phyloP scores from a whole-genome alignment of 2,113 vertebrate genomes.

The Campylomormyrus tamandua region DNA sequence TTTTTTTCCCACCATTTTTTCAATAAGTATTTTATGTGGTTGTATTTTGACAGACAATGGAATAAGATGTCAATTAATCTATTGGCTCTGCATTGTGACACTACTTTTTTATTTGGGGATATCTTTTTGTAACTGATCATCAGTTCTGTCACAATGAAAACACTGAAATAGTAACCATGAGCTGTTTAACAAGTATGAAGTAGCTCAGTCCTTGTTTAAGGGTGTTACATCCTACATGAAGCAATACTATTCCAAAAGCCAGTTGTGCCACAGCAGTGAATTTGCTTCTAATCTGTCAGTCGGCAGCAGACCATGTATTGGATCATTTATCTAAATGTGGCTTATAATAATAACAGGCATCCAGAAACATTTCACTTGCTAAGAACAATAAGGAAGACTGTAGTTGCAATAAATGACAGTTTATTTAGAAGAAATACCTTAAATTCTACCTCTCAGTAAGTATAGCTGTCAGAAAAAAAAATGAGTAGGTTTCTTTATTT shows the following conservation, averaged over 20 bases:
- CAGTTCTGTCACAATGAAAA: background rate
- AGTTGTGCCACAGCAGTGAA: background rate
- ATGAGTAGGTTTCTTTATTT: background rate
- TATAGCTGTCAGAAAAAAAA: background rate
- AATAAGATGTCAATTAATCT: background rate
- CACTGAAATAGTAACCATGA: background rate
- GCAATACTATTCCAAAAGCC: background rate
- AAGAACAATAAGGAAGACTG: background rate
- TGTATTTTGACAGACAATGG: background rate
- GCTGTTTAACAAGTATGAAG: background rate
- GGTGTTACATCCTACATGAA: background rate
- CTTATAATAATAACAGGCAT: background rate
- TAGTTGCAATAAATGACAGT: background rate
- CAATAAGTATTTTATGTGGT: background rate
- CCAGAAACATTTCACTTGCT: slow-evolving; percentile 1
- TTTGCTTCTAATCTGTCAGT: background rate
- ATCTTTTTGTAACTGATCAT: background rate
- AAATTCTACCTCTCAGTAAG: background rate
- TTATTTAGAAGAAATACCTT: background rate
- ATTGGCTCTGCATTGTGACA: background rate
- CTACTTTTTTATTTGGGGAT: background rate
- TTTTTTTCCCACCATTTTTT: background rate
- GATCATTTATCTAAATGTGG: background rate
- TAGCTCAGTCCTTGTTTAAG: background rate
- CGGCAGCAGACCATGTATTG: background rate